Base-by-base conservation (phyloP, 2,113 vertebrate species). In the Pterocles burchelli region DNA sequence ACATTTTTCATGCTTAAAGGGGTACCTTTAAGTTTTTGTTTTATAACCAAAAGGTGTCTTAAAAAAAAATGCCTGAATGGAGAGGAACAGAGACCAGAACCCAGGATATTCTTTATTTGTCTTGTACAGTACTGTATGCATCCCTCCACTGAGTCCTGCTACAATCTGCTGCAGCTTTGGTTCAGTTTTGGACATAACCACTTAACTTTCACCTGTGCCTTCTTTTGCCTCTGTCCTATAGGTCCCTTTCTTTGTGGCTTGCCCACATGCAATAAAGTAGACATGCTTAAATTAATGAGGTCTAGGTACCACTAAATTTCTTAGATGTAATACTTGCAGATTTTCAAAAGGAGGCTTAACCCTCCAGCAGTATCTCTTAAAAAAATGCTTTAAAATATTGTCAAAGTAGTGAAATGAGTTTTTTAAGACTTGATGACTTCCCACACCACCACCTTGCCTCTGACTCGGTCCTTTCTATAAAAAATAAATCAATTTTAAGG, bases 401-500 rank as follows among this genome's bases (percentile, higher is more conserved):
- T 82, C 61, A 79, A 18, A 76, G 10, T 72, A 87, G 41, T 62
- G 20, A 88, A 94, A 49, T 61, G 1, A 54, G 10, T 3, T 66
- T 92, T 89, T 65, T 57, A 87, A 95, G 54, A 72, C 36, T 59
- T 6, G 0, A 20, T 85, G 48, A 77, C 52, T 93, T 93, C 73
- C 65, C 46, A 70, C 51, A 62, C 34, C 10, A 6, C 57, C 54
- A 43, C 41, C 21, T 55, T 77, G 55, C 18, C 58, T 89, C 83
- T 91, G 59, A 76, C 36, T 85, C 29, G 63, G 59, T 91, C 55
- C 4, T 83, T 95, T 80, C 61, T 88, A 29, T 77, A 88, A 91
- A 81, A 55, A 96, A 63, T 80, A 93, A 80, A 88, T 95, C 33
- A 88, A 2, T 90, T 96, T 90, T 90, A 76, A 72, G 76, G 61